phyloP scores from a whole-genome alignment of 2,888 invertebrate genomes.

The Iselma pallidipennis region DNA sequence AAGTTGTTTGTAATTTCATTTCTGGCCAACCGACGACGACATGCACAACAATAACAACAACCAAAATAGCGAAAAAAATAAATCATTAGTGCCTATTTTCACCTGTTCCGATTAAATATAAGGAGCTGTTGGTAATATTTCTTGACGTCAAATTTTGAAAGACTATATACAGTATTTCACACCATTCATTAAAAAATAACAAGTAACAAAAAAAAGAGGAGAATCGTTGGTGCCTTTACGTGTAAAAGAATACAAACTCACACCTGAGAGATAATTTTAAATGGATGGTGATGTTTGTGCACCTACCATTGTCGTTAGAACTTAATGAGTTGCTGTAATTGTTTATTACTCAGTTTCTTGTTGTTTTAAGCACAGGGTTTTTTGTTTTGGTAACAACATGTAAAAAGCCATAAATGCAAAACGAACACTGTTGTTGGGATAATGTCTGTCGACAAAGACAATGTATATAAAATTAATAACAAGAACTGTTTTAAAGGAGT shows the following conservation, averaged over 20 bases:
- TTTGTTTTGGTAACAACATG: background rate
- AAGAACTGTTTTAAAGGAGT: constrained; percentile 1
- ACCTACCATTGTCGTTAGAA: constrained; percentile 17
- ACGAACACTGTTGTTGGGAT: background rate
- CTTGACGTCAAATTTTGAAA: constrained; percentile 23
- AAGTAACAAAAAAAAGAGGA: constrained; percentile 1
- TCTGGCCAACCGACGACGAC: no score
- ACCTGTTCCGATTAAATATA: constrained; percentile 12
- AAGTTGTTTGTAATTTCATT: background rate
- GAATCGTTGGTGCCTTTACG: background rate
- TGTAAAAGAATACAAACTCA: background rate
- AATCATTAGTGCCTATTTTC: constrained; percentile 7
- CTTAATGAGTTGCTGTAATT: constrained; percentile 6
- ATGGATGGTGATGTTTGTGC: background rate
- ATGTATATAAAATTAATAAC: background rate
- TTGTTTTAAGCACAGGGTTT: background rate
- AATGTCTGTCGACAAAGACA: background rate
- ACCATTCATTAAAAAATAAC: constrained; percentile 20
- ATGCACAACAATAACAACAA: background rate
- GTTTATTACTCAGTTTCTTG: background rate
- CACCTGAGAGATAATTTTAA: background rate
- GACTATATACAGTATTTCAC: constrained; percentile 23
- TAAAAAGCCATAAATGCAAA: background rate
- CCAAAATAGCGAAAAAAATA: constrained; percentile 3
- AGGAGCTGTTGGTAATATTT: constrained; percentile 17